Base-by-base conservation (phyloP, 2,113 vertebrate genomes). In the Turdus rufiventris region DNA sequence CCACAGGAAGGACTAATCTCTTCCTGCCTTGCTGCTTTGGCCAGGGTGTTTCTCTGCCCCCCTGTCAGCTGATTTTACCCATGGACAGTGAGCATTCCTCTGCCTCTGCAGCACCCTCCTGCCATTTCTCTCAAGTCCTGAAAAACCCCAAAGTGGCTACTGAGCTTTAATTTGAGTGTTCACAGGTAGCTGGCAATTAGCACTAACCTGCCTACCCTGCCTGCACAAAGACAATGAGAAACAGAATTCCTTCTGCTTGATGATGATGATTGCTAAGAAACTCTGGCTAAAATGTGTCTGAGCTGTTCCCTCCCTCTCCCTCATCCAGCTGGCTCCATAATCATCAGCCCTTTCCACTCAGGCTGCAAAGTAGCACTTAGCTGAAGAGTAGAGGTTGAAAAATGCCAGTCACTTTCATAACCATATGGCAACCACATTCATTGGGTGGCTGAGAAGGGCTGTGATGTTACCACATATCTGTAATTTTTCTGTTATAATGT, bases 321-420 rank as follows among this genome's bases (percentile, higher is more conserved):
- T 83, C 26, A 5, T 18, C 85, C 75, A 92, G 56, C 47, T 86
- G 87, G 33, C 82, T 94, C 67, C 47, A 23, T 90, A 91, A 92
- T 88, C 54, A 70, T 38, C 0, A 0, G 2, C 18, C 24, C n/a
- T 88, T 85, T 83, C 61, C 28, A 66, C 56, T 77, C 63, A 77
- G 82, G 14, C 80, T 87, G 51, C 50, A 58, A 89, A 91, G 45
- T 1, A 87, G 28, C 75, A 84, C 45, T 65, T 77, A 54, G 60
- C 34, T 71, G 75, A 85, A 74, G 60, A 94, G 56, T 51, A 91
- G 79, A 90, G 82, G 14, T 62, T 92, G 85, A 95, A 94, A 96
- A 95, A 91, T 66, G 63, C 29, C 82, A 73, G 63, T 78, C 38
- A n/a, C 47, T 88, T 95, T 70, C 42, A 47, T 62, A 84, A 60